Conservation (phyloP, 2,113 vertebrate species). For the Crotophaga sulcirostris region DNA sequence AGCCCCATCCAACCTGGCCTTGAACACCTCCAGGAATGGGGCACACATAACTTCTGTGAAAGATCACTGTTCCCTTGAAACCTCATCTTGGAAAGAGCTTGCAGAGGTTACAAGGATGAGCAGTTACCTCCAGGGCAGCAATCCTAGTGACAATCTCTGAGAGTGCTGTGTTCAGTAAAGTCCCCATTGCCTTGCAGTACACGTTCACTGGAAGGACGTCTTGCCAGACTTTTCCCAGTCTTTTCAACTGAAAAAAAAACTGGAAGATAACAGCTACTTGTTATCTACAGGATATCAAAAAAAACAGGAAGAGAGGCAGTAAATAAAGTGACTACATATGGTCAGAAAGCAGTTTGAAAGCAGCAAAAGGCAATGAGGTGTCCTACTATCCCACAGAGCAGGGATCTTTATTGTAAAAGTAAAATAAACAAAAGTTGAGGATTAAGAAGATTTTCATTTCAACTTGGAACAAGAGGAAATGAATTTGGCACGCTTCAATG, state of each 20-base stretch:
- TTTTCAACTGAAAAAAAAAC: slow-evolving; percentile 93
- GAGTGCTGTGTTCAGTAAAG: slow-evolving; percentile 88
- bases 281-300: fast-evolving
- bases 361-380: background rate
- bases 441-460: background rate
- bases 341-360: background rate
- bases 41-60: background rate
- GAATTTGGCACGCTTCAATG: background rate
- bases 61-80: background rate
- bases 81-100: background rate
- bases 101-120: background rate
- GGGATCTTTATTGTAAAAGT: background rate
- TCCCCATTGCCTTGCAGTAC: slow-evolving; percentile 96
- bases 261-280: slow-evolving; percentile 39
- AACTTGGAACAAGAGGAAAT: background rate
- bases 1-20: too few species aligned
- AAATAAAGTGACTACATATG: fast-evolving
- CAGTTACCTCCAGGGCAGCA: slow-evolving; percentile 89
- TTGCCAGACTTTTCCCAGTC: slow-evolving; percentile 93
- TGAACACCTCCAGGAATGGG: too few species aligned
- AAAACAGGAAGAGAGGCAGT: background rate
- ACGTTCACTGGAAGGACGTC: slow-evolving; percentile 90
- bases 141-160: slow-evolving; percentile 86
- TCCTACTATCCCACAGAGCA: fast-evolving
- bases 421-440: background rate